Evolutionary conservation across 2,113 vertebrate species (phyloP).

Genomic region (Hippoglossus stenolepis): DNA sequence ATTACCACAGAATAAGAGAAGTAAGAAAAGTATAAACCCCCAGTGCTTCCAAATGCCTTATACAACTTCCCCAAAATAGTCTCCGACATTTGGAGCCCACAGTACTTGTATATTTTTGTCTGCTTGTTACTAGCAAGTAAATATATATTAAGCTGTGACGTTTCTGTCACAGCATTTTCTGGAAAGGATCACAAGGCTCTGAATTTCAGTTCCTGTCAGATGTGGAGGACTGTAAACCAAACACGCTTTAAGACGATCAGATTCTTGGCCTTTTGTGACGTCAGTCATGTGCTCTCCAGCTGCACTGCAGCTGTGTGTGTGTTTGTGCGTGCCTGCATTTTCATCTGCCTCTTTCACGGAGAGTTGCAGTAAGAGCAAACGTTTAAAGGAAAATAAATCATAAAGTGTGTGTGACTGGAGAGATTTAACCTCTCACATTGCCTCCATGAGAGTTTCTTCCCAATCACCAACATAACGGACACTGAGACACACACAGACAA

Average conservation of each 20-base stretch:
- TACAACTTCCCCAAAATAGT: background rate
- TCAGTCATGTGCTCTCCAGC: background rate
- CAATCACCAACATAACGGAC: background rate
- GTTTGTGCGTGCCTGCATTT: background rate
- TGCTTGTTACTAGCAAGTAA: background rate
- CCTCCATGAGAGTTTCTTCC: background rate
- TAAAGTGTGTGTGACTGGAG: background rate
- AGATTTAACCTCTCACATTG: constrained; percentile 10
- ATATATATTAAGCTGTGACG: background rate
- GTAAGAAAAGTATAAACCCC: too few relatives aligned
- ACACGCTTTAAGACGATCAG: background rate
- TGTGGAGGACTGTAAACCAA: background rate
- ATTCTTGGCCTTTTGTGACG: too few relatives aligned
- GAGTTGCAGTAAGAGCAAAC: too few relatives aligned
- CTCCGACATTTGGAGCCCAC: background rate
- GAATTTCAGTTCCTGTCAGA: background rate
- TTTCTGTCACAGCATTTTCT: background rate
- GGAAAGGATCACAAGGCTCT: background rate
- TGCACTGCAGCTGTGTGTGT: background rate
- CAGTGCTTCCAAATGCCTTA: background rate
- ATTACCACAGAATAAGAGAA: too few relatives aligned
- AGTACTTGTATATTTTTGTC: background rate
- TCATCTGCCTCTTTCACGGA: too few relatives aligned
- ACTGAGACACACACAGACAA: background rate
- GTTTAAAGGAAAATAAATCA: too few relatives aligned